Base-by-base conservation (phyloP, 2,888 invertebrate species). In the Drosophila algonquin region DNA sequence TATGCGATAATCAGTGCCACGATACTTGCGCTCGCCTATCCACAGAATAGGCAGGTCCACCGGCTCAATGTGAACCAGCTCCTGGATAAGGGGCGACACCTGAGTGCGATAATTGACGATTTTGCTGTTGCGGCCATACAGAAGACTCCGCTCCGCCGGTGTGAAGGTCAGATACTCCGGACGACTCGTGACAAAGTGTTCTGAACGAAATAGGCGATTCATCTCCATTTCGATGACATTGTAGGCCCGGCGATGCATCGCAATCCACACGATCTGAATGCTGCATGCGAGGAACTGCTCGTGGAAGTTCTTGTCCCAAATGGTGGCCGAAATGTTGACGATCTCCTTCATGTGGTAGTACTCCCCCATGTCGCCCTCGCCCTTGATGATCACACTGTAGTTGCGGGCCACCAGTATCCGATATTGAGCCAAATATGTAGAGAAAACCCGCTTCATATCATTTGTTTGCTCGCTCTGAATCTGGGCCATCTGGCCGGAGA, bases 1-100 rank as follows among this genome's bases (percentile, higher is more conserved):
- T 40, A 92, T 82, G 18, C 91, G 89, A 7, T 71, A 61, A 75
- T 92, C 88, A 4, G 80, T 91, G 32, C 92, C 92, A 2, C 90
- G 89, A 78, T 92, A 92, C 70, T 90, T 91, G 3, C 90, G 88
- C 40, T 89, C 83, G 0, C 92, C 91, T n/a, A 91, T 90, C 91
- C 91, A 92, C 40, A 92, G 71, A 10, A 92, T 77, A 3, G 91
- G 90, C 14, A 83, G 59, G 79, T 92, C 89, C 53, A 86, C 75
- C 0, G 79, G 73, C 12, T 67, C 30, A 2, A 91, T 77, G 63
- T 77, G 78, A 35, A 72, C 47, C 5, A 92, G 67, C 47, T 92
- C 92, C 70, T 90, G 87, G n/a, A 91, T 79, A 3, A 92, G 71
- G 0, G 92, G 92, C 1, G 92, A 92, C 7, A 80, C 72, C 68